These are phyloP conservation scores for Muricea muricata DNA, from an alignment of 92 coral and sea anemone genomes.

Conservation along the genomic window DNA sequence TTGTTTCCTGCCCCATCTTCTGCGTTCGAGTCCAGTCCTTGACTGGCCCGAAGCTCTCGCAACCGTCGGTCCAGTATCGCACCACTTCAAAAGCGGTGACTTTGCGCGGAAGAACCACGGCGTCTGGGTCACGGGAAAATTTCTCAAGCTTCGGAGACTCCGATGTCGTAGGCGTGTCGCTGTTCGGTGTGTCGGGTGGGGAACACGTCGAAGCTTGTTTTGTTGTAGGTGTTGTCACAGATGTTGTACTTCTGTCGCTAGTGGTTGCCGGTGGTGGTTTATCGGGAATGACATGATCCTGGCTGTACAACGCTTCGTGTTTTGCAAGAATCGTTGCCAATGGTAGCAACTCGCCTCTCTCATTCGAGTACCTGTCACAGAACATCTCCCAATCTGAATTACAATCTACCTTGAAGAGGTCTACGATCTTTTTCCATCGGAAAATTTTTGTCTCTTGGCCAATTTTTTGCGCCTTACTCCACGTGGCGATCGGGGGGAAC, in stretches of 20 bases:
- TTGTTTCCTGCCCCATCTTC: slow-evolving; percentile 97
- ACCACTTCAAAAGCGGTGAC: slow-evolving; percentile 97
- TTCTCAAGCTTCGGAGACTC: slow-evolving; percentile 74
- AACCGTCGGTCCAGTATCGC: slow-evolving; percentile 94
- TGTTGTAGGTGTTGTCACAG: slow-evolving; percentile 1
- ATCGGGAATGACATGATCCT: slow-evolving; percentile 75
- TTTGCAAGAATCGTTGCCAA: slow-evolving; percentile 90
- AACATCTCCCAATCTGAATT: slow-evolving; percentile 81
- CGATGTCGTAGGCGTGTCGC: slow-evolving; percentile 36
- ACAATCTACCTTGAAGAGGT: slow-evolving; percentile 87
- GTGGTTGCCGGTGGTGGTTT: slow-evolving; percentile 46
- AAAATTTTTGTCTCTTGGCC: slow-evolving; percentile 99
- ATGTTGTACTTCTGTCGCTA: slow-evolving; percentile 30
- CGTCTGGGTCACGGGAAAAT: slow-evolving; percentile 52
- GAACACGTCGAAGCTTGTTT: slow-evolving; percentile 1
- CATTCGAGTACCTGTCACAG: slow-evolving; percentile 79
- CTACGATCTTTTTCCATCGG: slow-evolving; percentile 98
- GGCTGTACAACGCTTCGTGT: slow-evolving; percentile 85
- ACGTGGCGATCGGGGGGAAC: slow-evolving; percentile 88
- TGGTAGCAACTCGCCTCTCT: slow-evolving; percentile 82
- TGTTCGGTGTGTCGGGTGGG: slow-evolving; percentile 49
- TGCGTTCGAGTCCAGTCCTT: slow-evolving; percentile 95
- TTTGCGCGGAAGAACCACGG: slow-evolving; percentile 79
- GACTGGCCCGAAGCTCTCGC: slow-evolving; percentile 91
- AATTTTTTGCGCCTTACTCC: slow-evolving; percentile 98